phyloP scores from a whole-genome alignment of 2,797 vertebrate genomes.

The Gadopsis marmoratus region DNA sequence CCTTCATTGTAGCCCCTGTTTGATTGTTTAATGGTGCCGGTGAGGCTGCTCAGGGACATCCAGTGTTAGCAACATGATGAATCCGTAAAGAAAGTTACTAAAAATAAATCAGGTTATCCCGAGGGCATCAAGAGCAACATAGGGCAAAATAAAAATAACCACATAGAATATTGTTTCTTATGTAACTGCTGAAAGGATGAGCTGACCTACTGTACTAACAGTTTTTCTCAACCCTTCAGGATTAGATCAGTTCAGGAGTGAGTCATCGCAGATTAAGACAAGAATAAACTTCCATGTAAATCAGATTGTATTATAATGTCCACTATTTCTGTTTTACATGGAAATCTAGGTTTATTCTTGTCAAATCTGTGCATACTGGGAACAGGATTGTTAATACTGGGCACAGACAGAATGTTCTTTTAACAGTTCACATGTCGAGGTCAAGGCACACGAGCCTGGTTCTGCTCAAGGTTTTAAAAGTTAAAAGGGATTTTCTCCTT shows the following conservation, averaged over 20 bases:
- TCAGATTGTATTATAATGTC: constrained; percentile 35
- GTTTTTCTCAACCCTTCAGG: constrained; percentile 29
- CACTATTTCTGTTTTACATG: constrained; percentile 25
- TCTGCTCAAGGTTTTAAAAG: too few species aligned
- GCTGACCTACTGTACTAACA: constrained; percentile 36
- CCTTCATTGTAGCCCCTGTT: background rate
- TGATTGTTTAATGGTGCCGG: constrained; percentile 18
- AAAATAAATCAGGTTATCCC: constrained; percentile 30
- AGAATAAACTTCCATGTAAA: constrained; percentile 33
- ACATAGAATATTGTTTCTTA: constrained; percentile 42
- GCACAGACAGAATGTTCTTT: constrained; percentile 25
- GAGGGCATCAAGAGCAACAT: constrained; percentile 6
- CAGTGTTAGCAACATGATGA: constrained; percentile 21
- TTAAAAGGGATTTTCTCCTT: too few species aligned
- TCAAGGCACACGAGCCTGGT: too few species aligned
- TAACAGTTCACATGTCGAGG: constrained; percentile 1
- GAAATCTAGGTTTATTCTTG: constrained; percentile 30
- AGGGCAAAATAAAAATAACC: constrained; percentile 23
- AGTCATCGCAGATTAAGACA: constrained; percentile 35
- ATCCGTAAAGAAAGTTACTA: constrained; percentile 20
- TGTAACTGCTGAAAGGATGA: constrained; percentile 48
- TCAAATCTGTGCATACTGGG: constrained; percentile 17
- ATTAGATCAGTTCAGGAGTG: constrained; percentile 37
- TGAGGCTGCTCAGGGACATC: constrained; percentile 5
- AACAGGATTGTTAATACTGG: background rate